Percentiles rank a stretch among this genome's conserved stretches.
phyloP scores from a whole-genome alignment of 1,140 invertebrate genomes.

The Drosophila mayri region DNA sequence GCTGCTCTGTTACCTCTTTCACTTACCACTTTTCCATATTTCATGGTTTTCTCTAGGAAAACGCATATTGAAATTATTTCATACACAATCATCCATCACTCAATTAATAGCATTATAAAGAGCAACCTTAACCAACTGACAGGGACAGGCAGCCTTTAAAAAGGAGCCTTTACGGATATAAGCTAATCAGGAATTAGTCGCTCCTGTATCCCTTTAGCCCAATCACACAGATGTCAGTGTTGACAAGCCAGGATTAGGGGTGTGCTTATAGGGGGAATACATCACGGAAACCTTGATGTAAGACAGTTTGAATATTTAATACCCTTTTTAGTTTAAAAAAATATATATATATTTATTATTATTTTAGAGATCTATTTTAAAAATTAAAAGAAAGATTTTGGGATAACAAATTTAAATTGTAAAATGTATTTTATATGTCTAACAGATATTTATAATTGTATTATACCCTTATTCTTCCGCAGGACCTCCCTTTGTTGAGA shows the following conservation, averaged over 20 bases:
- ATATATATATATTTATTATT: too few relatives aligned
- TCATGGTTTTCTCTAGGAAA: not conserved
- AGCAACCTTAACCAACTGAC: slow-evolving; percentile 19
- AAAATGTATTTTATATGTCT: not conserved
- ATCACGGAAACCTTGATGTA: not conserved
- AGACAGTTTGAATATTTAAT: not conserved
- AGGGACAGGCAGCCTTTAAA: slow-evolving; percentile 19
- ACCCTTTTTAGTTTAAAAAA: not conserved
- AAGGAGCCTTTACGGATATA: not conserved
- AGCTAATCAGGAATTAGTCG: slow-evolving; percentile 28
- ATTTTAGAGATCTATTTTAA: not conserved
- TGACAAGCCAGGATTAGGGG: slow-evolving; percentile 57
- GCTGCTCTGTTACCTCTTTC: slow-evolving; percentile 15
- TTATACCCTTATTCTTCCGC: not conserved
- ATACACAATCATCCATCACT: slow-evolving; percentile 47
- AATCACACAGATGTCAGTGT: slow-evolving; percentile 61
- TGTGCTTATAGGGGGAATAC: slow-evolving; percentile 13
- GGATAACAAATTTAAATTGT: too few relatives aligned
- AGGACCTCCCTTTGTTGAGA: slow-evolving; percentile 1
- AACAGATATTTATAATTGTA: not conserved
- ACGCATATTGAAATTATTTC: slow-evolving; percentile 30
- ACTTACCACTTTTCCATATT: not conserved
- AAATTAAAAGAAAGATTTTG: not conserved
- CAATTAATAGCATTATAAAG: slow-evolving; percentile 36
- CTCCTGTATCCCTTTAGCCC: slow-evolving; percentile 45